Conservation (phyloP, 2,113 vertebrate species). For the Chinchilla lanigera region DNA sequence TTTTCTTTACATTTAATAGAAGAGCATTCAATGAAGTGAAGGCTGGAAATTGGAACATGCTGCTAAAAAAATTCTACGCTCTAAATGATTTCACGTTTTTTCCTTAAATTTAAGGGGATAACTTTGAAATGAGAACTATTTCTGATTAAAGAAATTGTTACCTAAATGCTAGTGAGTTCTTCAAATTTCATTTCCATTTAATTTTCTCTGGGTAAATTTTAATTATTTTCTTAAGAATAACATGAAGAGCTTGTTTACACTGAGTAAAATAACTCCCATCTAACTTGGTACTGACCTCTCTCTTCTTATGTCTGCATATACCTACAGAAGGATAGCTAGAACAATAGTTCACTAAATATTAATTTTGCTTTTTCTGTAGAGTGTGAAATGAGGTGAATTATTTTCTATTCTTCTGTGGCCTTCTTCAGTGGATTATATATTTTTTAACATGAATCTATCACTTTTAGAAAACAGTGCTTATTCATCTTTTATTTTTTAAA, state of each 20-base stretch:
- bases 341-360: neutral
- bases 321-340: neutral
- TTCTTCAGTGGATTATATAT: neutral
- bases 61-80: neutral
- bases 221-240: neutral
- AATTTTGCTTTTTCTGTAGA: neutral
- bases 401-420: neutral
- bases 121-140: neutral
- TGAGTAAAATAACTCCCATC: neutral
- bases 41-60: neutral
- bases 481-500: neutral
- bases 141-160: neutral
- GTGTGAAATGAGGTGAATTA: neutral
- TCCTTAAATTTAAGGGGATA: neutral
- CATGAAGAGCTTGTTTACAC: neutral
- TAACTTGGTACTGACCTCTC: neutral
- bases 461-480: neutral
- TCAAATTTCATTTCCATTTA: neutral
- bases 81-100: neutral
- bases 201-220: neutral
- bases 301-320: neutral
- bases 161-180: neutral
- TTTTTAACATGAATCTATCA: neutral
- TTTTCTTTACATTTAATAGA: neutral
- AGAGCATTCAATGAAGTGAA: neutral